Percentiles rank a stretch among this genome's conserved stretches.
Evolutionary conservation across 2,113 vertebrate genomes (phyloP).

Genomic region (Myotis brandtii): DNA sequence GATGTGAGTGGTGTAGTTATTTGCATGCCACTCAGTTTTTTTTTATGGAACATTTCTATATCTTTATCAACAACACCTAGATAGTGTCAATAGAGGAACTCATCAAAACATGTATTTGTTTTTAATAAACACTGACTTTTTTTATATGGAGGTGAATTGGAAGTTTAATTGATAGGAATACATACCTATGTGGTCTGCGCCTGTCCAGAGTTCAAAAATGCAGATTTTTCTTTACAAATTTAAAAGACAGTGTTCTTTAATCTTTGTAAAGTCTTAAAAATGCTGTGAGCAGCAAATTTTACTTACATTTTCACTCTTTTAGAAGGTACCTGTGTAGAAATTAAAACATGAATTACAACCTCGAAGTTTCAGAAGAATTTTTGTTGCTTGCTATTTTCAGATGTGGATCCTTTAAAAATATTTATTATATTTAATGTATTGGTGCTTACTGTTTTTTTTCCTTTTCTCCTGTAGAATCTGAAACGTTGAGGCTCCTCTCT

Average conservation of each 20-base stretch:
- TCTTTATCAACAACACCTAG: not conserved
- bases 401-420: not conserved
- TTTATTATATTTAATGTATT: not conserved
- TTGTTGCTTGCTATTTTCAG: not conserved
- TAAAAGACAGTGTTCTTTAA: not conserved
- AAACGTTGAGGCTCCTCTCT: not conserved
- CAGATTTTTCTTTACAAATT: slow-evolving; percentile 1
- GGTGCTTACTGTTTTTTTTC: not conserved
- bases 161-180: not conserved
- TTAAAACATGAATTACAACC: not conserved
- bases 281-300: not conserved
- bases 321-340: not conserved
- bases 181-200: not conserved
- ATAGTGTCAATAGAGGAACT: not conserved
- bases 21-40: not conserved
- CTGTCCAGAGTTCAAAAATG: not conserved
- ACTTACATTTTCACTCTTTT: not conserved
- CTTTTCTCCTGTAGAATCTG: not conserved
- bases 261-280: slow-evolving; percentile 1
- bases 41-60: not conserved
- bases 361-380: not conserved
- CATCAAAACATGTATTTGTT: not conserved
- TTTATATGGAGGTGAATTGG: not conserved
- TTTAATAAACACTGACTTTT: not conserved
- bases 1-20: not conserved